Percentiles rank a stretch among this genome's conserved stretches.
Conservation (phyloP, 2,888 invertebrate genomes). For the Euzetes globulus region DNA sequence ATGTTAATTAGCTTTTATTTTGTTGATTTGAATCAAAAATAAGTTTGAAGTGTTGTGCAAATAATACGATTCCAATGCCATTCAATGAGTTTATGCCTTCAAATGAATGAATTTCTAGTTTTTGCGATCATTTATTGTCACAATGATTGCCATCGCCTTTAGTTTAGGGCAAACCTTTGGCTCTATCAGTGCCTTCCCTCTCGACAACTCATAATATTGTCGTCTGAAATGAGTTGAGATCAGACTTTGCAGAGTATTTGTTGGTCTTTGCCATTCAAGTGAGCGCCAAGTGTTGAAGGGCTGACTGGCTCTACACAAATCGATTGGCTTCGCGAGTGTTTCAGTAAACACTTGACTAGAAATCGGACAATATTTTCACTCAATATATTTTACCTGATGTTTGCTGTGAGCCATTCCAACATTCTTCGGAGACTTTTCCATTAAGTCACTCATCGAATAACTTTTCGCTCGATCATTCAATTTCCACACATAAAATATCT, state of each 20-base stretch:
- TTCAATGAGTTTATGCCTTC: not conserved
- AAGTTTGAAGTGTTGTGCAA: constrained; percentile 9
- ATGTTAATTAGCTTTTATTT: constrained; percentile 12
- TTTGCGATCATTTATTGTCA: constrained; percentile 23
- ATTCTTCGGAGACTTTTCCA: not conserved
- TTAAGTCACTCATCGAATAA: not conserved
- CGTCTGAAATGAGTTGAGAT: constrained; percentile 13
- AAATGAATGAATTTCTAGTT: constrained; percentile 9
- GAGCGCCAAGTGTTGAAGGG: not conserved
- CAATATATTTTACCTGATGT: constrained; percentile 11
- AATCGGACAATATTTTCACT: constrained; percentile 23
- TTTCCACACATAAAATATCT: not conserved
- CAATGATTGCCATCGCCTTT: constrained; percentile 15
- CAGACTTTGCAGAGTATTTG: not conserved
- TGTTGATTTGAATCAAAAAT: constrained; percentile 18
- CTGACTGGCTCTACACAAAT: not conserved
- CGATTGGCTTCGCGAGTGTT: constrained; percentile 25
- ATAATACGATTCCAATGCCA: not conserved
- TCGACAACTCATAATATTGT: constrained; percentile 22
- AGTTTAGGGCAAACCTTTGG: not conserved
- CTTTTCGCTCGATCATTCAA: not conserved
- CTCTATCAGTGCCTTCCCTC: not conserved
- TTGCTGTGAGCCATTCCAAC: not conserved
- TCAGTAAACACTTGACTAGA: constrained; percentile 12
- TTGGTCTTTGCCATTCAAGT: constrained; percentile 5